phyloP scores from a whole-genome alignment of 2,113 vertebrate genomes.

The Galbula dea region DNA sequence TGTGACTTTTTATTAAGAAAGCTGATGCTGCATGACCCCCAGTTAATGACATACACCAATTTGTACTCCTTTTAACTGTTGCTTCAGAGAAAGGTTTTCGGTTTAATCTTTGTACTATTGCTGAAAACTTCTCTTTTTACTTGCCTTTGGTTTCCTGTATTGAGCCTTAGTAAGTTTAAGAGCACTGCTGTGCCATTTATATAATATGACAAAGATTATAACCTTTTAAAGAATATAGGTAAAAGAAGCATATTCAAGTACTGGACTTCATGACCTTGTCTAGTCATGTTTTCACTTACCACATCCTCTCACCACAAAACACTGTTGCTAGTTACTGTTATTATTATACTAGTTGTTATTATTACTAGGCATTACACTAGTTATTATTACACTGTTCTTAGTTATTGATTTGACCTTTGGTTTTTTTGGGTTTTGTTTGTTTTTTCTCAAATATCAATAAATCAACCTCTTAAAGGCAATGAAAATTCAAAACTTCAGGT shows the following conservation, averaged over 20 bases:
- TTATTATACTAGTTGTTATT: too few species aligned
- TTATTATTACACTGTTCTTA: constrained; percentile 59
- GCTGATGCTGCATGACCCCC: background rate
- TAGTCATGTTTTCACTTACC: constrained; percentile 24
- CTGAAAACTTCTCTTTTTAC: background rate
- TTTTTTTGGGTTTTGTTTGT: background rate
- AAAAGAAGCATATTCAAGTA: background rate
- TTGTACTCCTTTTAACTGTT: background rate
- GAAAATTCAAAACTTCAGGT: constrained; percentile 51
- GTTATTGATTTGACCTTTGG: constrained; percentile 70
- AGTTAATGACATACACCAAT: background rate
- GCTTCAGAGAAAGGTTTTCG: background rate
- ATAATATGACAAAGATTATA: constrained; percentile 24
- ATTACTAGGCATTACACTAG: too few species aligned
- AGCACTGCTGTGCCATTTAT: background rate
- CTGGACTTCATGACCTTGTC: constrained; percentile 56
- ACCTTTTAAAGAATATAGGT: constrained; percentile 14
- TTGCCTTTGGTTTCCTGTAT: background rate
- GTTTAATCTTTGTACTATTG: background rate
- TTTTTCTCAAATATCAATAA: constrained; percentile 44
- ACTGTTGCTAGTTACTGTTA: too few species aligned
- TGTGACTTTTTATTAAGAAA: background rate
- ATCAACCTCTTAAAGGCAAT: constrained; percentile 53
- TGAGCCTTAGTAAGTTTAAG: background rate
- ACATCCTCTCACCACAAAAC: constrained; percentile 11